A percentile compares a stretch with the other conserved stretches of the same genome.
Evolutionary conservation across 1,140 invertebrate genomes (phyloP).

Genomic region (Bombus vancouverensis): DNA sequence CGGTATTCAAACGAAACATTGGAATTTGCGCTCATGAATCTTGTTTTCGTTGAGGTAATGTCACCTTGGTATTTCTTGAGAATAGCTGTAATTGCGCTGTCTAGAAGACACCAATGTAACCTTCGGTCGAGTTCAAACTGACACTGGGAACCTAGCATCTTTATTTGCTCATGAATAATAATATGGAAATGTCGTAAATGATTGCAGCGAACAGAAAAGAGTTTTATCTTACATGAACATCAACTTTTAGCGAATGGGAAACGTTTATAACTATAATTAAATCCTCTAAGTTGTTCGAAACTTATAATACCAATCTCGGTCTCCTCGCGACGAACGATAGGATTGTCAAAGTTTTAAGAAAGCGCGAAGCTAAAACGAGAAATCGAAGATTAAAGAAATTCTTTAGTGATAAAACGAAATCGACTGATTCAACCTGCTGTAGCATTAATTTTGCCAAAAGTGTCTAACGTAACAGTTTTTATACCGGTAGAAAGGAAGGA

Average conservation of each 20-base stretch:
- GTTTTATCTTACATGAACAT: neutral
- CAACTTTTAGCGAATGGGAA: too few relatives aligned
- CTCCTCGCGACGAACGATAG: too few relatives aligned
- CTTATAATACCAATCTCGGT: neutral
- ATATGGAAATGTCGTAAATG: neutral
- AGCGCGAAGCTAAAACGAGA: neutral
- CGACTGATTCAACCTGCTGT: neutral
- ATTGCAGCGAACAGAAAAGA: too few relatives aligned
- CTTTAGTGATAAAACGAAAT: neutral
- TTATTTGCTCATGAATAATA: neutral
- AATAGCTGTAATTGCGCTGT: slow-evolving; percentile 34
- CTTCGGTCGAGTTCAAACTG: slow-evolving; percentile 64
- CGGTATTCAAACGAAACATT: too few relatives aligned
- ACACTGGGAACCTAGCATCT: neutral
- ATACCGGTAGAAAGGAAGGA: neutral
- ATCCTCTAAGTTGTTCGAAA: accelerated
- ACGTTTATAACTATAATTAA: too few relatives aligned
- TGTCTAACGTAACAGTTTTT: neutral
- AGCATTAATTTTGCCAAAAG: neutral
- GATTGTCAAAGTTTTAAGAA: too few relatives aligned
- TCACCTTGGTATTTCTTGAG: neutral
- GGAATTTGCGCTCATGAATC: neutral
- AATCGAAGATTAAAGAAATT: neutral
- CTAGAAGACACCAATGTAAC: slow-evolving; percentile 7
- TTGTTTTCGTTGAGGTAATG: neutral